Conservation (phyloP, 2,888 invertebrate species). For the Pardosa pseudoannulata region DNA sequence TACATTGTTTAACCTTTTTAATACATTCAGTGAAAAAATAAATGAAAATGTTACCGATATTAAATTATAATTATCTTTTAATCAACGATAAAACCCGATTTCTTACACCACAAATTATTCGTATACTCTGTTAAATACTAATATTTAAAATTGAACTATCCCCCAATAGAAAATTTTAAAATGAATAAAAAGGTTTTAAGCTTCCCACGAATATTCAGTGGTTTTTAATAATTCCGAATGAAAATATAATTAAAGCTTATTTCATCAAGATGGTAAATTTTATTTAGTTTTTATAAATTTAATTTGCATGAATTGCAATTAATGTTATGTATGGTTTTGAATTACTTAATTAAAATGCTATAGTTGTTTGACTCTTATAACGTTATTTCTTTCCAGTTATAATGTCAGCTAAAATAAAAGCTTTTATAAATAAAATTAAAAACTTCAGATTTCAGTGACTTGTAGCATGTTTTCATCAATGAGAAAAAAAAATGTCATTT, state of each 20-base stretch:
- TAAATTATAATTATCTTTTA: no score
- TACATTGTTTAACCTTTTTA: no score
- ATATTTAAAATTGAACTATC: no score
- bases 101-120: no score
- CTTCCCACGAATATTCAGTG: neutral
- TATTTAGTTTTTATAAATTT: neutral
- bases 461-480: neutral
- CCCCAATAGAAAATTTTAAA: no score
- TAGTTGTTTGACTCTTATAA: neutral
- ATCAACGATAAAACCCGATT: no score
- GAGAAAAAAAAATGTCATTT: no score
- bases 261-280: no score
- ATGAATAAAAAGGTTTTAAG: neutral
- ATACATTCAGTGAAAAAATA: no score
- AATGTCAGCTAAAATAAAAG: neutral
- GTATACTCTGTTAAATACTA: no score
- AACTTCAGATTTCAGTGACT: neutral
- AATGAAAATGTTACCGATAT: no score
- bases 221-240: neutral
- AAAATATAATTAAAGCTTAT: neutral
- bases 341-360: conserved; percentile 1
- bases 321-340: conserved; percentile 3
- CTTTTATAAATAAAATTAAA: neutral
- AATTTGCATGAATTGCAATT: neutral
- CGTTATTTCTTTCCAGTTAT: neutral